Evolutionary conservation across 1,140 invertebrate species (phyloP).

Genomic region (Listronotus bonariensis): DNA sequence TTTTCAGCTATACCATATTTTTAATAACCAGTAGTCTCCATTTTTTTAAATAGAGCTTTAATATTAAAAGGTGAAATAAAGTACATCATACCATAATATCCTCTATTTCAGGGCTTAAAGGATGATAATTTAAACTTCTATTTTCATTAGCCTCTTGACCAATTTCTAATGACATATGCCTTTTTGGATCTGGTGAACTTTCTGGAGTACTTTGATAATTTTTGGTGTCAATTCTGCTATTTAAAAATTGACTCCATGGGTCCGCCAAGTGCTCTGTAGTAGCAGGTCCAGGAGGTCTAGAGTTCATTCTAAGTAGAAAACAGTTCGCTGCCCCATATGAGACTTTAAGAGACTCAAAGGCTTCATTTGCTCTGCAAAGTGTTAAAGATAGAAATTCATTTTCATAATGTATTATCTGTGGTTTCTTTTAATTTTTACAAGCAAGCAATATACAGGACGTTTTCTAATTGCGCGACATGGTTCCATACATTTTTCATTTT

Average conservation of each 20-base stretch:
- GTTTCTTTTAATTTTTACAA: too few relatives aligned
- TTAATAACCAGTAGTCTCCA: too few relatives aligned
- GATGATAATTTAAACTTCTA: conserved; percentile 60
- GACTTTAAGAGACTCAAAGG: conserved; percentile 83
- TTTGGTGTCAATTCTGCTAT: conserved; percentile 41
- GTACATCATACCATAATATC: conserved; percentile 44
- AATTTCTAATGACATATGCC: conserved; percentile 53
- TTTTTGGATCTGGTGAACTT: conserved; percentile 39
- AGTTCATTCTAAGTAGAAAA: conserved; percentile 88
- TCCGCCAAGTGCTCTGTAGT: conserved; percentile 70
- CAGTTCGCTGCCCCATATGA: conserved; percentile 84
- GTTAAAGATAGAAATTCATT: conserved; percentile 23
- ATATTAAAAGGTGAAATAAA: too few relatives aligned
- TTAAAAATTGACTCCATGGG: conserved; percentile 78
- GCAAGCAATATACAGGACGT: too few relatives aligned
- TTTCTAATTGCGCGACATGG: too few relatives aligned
- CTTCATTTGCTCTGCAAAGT: conserved; percentile 73
- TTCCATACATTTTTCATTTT: too few relatives aligned
- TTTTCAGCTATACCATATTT: too few relatives aligned
- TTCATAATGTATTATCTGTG: too few relatives aligned
- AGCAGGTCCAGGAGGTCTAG: conserved; percentile 64
- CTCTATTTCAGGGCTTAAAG: conserved; percentile 64
- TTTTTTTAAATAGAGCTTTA: too few relatives aligned
- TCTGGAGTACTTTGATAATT: conserved; percentile 38
- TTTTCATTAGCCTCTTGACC: conserved; percentile 56